Evolutionary conservation across 2,888 invertebrate genomes (phyloP), one percentile per base, ranked within the genome.

Genomic region (Eupsilia transversa): DNA sequence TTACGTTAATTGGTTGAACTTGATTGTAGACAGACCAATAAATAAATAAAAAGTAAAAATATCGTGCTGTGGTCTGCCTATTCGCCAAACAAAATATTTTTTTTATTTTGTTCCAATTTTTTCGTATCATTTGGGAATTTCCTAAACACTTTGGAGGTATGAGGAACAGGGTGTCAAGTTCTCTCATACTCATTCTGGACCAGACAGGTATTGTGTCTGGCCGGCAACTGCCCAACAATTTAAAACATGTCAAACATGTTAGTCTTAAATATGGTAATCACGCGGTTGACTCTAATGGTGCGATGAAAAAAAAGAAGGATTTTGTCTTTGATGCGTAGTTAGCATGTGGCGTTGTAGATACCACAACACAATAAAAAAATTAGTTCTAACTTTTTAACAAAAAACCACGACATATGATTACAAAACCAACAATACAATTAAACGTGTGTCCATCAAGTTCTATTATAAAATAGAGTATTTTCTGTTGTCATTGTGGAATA

Each of bases 361-460:
- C n/a, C n/a, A n/a, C n/a, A n/a, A n/a, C n/a, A 54, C 33, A 83
- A 54, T 27, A 14, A 2, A 30, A 54, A 60, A 56, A 27, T 0
- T 14, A 27, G 7, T 30, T 35, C 66, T 5, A 46, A 14, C 27
- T 60, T 79, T 72, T 52, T 65, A 7, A 49, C 27, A 72, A 83
- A 80, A 74, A 41, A 20, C 23, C 27, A 43, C 30, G 30, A 49
- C 57, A 30, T 75, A 38, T 20, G 61, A 75, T 74, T 74, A 70
- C 60, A 60, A 46, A 66, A 63, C 63, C 12, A 60, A 86, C 82
- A 82, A 82, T 78, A 56, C 72, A 66, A 46, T 75, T 80, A 77
- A 85, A 60, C 72, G 83, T 71, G 27, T 83, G 77, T 67, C 84
- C 70, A 72, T 79, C 77, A 82, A 82, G 73, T 86, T 12, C 73